These are phyloP conservation scores for Thalassoma bifasciatum DNA, from an alignment of 2,113 vertebrate genomes.

Conservation along the genomic window DNA sequence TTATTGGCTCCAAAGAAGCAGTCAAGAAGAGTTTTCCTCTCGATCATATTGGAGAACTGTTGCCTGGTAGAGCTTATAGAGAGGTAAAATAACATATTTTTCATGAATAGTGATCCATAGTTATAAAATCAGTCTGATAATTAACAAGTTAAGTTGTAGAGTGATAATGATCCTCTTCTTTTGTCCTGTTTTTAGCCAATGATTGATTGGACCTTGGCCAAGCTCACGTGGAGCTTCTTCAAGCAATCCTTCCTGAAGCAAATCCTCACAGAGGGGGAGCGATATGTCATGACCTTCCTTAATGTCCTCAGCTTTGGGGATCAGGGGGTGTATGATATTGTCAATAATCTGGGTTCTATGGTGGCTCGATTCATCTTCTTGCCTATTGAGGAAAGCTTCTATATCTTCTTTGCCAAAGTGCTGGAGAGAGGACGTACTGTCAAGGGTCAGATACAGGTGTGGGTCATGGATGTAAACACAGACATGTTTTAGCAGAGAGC, in stretches of 20 bases:
- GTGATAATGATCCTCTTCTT: neutral
- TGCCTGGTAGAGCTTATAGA: slow-evolving; percentile 81
- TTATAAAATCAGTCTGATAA: neutral
- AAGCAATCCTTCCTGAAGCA: slow-evolving; percentile 98
- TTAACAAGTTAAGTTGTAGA: neutral
- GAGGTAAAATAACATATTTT: slow-evolving; percentile 76
- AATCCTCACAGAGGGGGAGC: slow-evolving; percentile 96
- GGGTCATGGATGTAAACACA: slow-evolving; percentile 1
- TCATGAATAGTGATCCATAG: neutral
- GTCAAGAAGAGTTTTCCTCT: slow-evolving; percentile 88
- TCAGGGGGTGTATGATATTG: slow-evolving; percentile 95
- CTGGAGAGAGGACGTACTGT: slow-evolving; percentile 87
- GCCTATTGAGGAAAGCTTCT: slow-evolving; percentile 98
- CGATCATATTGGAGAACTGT: slow-evolving; percentile 81
- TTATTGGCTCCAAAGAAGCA: slow-evolving; percentile 88
- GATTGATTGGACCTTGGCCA: slow-evolving; percentile 89
- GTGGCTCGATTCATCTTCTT: slow-evolving; percentile 95
- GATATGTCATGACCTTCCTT: slow-evolving; percentile 98
- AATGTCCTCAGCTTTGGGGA: slow-evolving; percentile 97
- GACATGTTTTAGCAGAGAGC: neutral
- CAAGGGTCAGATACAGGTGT: slow-evolving; percentile 90
- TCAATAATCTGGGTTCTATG: slow-evolving; percentile 97
- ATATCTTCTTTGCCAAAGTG: slow-evolving; percentile 95
- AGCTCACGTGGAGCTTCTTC: slow-evolving; percentile 96
- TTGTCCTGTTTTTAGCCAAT: slow-evolving; percentile 81